Evolutionary conservation across 2,797 vertebrate species (phyloP).

Genomic region (Aythya fuligula): DNA sequence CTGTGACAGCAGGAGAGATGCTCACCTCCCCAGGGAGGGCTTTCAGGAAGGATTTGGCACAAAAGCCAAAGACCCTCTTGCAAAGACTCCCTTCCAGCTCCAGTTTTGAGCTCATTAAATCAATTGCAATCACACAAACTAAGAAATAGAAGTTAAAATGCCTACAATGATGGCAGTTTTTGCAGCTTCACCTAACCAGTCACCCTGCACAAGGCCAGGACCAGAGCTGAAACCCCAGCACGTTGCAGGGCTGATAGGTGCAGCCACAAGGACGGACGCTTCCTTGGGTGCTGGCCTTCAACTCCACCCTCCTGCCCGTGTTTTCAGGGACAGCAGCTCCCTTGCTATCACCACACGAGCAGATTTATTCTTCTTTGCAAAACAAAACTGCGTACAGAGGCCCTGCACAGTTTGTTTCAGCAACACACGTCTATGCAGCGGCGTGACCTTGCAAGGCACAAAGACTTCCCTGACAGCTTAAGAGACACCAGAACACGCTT

Average conservation of each 20-base stretch:
- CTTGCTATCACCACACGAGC: not conserved
- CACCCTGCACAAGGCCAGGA: fast-evolving
- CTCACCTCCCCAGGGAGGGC: not conserved
- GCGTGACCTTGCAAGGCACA: not conserved
- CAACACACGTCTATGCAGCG: fast-evolving
- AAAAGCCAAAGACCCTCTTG: not conserved
- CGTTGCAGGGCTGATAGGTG: fast-evolving
- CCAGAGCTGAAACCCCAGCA: fast-evolving
- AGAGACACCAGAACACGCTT: not conserved
- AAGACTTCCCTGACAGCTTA: not conserved
- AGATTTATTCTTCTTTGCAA: not conserved
- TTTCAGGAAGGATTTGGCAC: fast-evolving
- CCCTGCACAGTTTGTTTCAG: not conserved
- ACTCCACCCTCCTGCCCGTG: fast-evolving
- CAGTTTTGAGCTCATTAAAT: not conserved
- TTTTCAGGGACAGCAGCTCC: not conserved
- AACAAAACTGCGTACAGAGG: not conserved
- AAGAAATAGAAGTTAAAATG: not conserved
- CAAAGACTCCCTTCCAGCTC: not conserved
- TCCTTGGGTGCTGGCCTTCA: not conserved
- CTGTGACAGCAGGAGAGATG: not conserved
- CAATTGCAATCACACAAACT: not conserved
- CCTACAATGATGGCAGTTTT: not conserved
- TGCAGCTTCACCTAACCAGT: not conserved
- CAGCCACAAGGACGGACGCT: not conserved